phyloP scores from a whole-genome alignment of 1,140 invertebrate genomes.

The Pseudomyrmex cubaensis region DNA sequence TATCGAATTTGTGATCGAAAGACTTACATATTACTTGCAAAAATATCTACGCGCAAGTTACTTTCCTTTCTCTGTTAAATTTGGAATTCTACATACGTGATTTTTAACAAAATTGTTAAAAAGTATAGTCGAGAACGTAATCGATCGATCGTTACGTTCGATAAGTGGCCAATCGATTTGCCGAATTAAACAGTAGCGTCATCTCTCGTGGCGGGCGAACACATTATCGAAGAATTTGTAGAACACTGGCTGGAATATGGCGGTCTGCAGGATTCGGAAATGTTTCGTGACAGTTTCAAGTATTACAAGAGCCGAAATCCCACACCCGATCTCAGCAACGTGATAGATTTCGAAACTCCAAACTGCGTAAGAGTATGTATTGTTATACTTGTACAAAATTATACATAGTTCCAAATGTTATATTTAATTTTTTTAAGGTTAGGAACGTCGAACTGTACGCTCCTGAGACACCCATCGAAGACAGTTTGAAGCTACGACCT shows the following conservation, averaged over 20 bases:
- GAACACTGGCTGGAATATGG: conserved; percentile 51
- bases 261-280: conserved; percentile 46
- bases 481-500: conserved; percentile 84
- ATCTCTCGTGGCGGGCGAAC: background rate
- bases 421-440: conserved; percentile 75
- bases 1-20: too few species aligned
- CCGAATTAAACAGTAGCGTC: too few species aligned
- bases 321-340: conserved; percentile 83
- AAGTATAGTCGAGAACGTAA: too few species aligned
- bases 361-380: conserved; percentile 67
- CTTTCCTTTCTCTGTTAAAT: too few species aligned
- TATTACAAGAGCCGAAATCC: conserved; percentile 86
- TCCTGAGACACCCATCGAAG: conserved; percentile 34
- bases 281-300: conserved; percentile 87
- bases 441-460: conserved; percentile 60
- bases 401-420: background rate
- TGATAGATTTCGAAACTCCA: conserved; percentile 83
- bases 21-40: too few species aligned
- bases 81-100: too few species aligned
- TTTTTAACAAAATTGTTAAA: too few species aligned
- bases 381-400: conserved; percentile 3
- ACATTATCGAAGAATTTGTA: background rate
- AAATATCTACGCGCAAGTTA: too few species aligned
- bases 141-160: too few species aligned
- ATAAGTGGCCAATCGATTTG: too few species aligned